Percentiles rank a stretch among this genome's conserved stretches.
Conservation (phyloP, 2,113 vertebrate genomes). For the Tauraco erythrolophus region DNA sequence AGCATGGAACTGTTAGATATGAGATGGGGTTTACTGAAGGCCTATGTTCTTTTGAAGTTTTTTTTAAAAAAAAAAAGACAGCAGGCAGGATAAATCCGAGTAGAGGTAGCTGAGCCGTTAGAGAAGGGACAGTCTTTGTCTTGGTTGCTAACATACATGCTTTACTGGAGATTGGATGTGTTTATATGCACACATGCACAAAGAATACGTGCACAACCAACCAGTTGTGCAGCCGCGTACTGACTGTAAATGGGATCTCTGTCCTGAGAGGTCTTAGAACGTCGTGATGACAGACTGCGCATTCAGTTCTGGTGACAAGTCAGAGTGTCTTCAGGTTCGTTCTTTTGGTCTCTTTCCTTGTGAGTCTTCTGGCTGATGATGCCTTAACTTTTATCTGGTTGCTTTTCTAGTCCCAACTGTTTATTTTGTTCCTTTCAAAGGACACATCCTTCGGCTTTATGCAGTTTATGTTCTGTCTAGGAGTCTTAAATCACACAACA, state of each 20-base stretch:
- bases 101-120: not conserved
- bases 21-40: not conserved
- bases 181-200: not conserved
- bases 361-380: accelerated
- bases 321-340: not conserved
- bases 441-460: not conserved
- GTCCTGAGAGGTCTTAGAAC: not conserved
- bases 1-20: not conserved
- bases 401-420: not conserved
- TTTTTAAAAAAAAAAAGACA: not conserved
- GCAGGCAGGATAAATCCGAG: not conserved
- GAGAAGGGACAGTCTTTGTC: not conserved
- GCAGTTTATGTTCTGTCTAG: not conserved
- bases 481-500: not conserved
- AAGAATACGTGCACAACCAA: accelerated
- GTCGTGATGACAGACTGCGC: not conserved
- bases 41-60: not conserved
- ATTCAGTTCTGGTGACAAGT: not conserved
- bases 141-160: accelerated
- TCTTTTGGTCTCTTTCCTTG: not conserved
- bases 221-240: accelerated
- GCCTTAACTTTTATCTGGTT: not conserved
- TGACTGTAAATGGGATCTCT: not conserved
- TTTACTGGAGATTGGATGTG: not conserved
- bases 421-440: not conserved